Conservation (phyloP, 2,888 invertebrate species). For the Leucophora obtusa region DNA sequence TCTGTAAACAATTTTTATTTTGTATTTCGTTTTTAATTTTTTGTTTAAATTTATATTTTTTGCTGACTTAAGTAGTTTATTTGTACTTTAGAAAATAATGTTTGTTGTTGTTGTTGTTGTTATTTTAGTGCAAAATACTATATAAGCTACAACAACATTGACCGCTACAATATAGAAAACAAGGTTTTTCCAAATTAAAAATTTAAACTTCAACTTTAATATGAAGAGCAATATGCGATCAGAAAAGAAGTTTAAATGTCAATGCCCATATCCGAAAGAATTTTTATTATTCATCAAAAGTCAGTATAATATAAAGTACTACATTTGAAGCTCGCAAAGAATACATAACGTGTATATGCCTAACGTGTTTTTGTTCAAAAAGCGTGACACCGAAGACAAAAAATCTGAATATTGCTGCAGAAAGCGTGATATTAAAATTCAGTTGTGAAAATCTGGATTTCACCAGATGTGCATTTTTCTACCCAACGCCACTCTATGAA, state of each 20-base stretch:
- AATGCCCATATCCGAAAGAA: constrained; percentile 10
- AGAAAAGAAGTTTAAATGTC: constrained; percentile 26
- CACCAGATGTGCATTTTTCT: too few relatives aligned
- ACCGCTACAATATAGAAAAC: constrained; percentile 35
- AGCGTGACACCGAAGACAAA: too few relatives aligned
- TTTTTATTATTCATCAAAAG: constrained; percentile 9
- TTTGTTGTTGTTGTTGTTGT: constrained; percentile 7
- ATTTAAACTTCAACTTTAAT: constrained; percentile 7
- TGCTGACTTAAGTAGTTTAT: constrained; percentile 56
- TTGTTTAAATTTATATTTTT: constrained; percentile 7
- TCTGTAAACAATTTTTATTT: constrained; percentile 24
- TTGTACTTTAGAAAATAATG: constrained; percentile 29
- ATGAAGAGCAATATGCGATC: not conserved
- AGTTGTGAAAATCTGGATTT: too few relatives aligned
- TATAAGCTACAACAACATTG: constrained; percentile 46
- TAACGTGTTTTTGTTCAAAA: too few relatives aligned
- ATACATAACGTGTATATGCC: too few relatives aligned
- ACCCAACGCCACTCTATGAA: too few relatives aligned
- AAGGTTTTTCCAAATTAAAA: constrained; percentile 29
- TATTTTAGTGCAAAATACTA: constrained; percentile 8
- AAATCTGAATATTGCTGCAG: too few relatives aligned
- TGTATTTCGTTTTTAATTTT: constrained; percentile 30
- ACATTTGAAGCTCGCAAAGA: too few relatives aligned
- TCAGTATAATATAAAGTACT: constrained; percentile 23
- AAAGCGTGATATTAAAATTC: too few relatives aligned